These are phyloP conservation scores for Anabas testudineus DNA, from an alignment of 2,797 vertebrate genomes.

Conservation along the genomic window DNA sequence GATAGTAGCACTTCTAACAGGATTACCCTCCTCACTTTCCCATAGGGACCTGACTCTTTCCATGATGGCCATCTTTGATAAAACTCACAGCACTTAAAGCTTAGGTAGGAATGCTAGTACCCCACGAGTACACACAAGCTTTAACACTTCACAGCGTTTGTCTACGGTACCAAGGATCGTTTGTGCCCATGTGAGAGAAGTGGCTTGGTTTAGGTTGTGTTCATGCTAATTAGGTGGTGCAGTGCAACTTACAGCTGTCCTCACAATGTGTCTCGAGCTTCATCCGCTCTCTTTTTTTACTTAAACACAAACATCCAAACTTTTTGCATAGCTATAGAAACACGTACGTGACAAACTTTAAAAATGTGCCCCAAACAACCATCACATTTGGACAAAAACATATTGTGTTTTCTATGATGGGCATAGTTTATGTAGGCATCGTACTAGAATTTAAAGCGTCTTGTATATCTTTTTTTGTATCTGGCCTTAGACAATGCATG, in stretches of 20 bases:
- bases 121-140: constrained; percentile 21
- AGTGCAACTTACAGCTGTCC: no score
- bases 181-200: no score
- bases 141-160: background rate
- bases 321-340: no score
- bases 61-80: constrained; percentile 57
- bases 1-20: constrained; percentile 64
- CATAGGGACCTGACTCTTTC: constrained; percentile 50
- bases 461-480: background rate
- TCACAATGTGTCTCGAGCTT: no score
- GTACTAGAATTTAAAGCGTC: constrained; percentile 6
- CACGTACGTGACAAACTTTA: no score
- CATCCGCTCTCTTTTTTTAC: no score
- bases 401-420: background rate
- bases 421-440: background rate
- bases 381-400: background rate
- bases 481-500: background rate
- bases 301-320: no score
- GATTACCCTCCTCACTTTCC: constrained; percentile 49
- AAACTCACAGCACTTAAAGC: constrained; percentile 44
- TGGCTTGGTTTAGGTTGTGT: no score
- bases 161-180: no score
- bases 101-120: constrained; percentile 28
- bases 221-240: no score
- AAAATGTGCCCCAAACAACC: background rate